Evolutionary conservation across 2,888 invertebrate genomes (phyloP).

Genomic region (Hypena proboscidalis): DNA sequence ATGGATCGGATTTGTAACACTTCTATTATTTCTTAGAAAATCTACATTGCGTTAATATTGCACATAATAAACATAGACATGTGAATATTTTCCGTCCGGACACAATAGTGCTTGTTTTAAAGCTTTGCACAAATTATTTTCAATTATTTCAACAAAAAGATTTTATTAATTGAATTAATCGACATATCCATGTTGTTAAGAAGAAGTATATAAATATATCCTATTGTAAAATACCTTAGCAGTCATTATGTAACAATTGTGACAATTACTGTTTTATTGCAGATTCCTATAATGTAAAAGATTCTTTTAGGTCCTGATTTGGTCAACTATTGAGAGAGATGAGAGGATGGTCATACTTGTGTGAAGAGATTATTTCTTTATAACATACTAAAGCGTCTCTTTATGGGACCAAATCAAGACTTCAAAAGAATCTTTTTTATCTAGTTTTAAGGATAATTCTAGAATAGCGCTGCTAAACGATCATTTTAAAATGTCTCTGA

Average conservation of each 20-base stretch:
- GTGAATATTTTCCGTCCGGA: constrained; percentile 63
- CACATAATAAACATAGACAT: constrained; percentile 21
- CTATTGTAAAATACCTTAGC: constrained; percentile 30
- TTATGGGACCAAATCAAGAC: no score
- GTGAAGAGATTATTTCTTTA: no score
- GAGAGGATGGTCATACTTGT: no score
- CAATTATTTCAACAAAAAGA: constrained; percentile 18
- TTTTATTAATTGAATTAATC: constrained; percentile 31
- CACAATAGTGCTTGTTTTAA: constrained; percentile 32
- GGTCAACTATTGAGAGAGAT: no score
- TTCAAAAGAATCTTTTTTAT: no score
- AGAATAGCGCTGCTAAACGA: constrained; percentile 46
- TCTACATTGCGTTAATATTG: constrained; percentile 22
- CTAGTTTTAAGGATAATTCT: constrained; percentile 74
- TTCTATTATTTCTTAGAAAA: constrained; percentile 15
- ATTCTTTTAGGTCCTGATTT: no score
- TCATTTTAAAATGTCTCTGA: constrained; percentile 54
- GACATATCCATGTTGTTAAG: constrained; percentile 55
- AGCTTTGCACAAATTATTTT: constrained; percentile 30
- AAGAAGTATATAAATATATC: constrained; percentile 37
- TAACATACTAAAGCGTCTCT: no score
- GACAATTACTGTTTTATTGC: constrained; percentile 67
- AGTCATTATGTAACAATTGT: constrained; percentile 31
- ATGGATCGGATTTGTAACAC: constrained; percentile 21
- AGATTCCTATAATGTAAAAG: constrained; percentile 83